A percentile compares a stretch with the other conserved stretches of the same genome.
phyloP scores from a whole-genome alignment of 2,888 invertebrate genomes.

The Chrysopilus asiliformis region DNA sequence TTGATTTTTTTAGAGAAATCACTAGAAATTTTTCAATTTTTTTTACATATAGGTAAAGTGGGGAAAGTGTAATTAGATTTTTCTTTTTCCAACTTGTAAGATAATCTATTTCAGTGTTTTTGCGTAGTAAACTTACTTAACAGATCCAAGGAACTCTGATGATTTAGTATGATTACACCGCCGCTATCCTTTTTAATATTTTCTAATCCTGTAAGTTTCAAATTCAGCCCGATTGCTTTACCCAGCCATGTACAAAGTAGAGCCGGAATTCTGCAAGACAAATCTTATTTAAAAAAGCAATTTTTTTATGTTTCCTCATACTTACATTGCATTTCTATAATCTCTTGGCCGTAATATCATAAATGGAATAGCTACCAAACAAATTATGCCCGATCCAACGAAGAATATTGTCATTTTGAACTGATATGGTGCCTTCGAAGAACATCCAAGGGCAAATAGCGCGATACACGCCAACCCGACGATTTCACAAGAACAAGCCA shows the following conservation, averaged over 20 bases:
- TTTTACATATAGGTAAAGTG: no score
- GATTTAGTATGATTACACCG: slow-evolving; percentile 72
- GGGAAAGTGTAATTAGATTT: no score
- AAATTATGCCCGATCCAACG: slow-evolving; percentile 44
- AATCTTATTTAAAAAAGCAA: background rate
- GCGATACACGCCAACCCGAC: slow-evolving; percentile 28
- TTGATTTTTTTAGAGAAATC: no score
- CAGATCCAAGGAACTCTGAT: slow-evolving; percentile 78
- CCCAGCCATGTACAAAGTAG: slow-evolving; percentile 43
- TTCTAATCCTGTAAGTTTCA: slow-evolving; percentile 59
- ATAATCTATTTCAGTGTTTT: no score
- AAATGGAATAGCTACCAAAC: slow-evolving; percentile 53
- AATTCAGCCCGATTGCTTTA: slow-evolving; percentile 48
- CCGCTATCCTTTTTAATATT: slow-evolving; percentile 62
- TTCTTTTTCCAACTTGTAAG: no score
- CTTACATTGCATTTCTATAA: slow-evolving; percentile 70
- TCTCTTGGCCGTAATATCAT: slow-evolving; percentile 60
- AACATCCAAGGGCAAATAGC: slow-evolving; percentile 25
- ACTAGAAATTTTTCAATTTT: no score
- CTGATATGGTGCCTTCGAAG: slow-evolving; percentile 49
- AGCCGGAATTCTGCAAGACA: slow-evolving; percentile 49
- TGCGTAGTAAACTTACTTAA: slow-evolving; percentile 49
- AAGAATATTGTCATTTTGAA: slow-evolving; percentile 55
- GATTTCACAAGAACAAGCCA: slow-evolving; percentile 30
- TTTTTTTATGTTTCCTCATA: slow-evolving; percentile 18